Evolutionary conservation across 2,113 vertebrate species (phyloP).

Genomic region (Sciurus niger): DNA sequence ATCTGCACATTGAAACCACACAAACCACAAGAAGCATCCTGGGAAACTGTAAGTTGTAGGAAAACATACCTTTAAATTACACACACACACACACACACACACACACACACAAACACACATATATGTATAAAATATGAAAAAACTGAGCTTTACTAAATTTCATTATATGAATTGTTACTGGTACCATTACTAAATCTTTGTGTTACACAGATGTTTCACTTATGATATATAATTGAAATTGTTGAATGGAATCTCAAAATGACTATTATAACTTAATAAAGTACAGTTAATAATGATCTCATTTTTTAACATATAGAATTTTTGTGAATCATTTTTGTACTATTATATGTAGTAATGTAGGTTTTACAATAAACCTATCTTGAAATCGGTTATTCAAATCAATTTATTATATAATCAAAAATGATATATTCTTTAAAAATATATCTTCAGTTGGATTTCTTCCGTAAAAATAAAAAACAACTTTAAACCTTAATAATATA

Average conservation of each 20-base stretch:
- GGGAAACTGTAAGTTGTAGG: background rate
- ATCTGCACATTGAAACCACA: background rate
- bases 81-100: background rate
- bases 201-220: background rate
- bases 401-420: background rate
- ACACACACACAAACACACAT: background rate
- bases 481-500: background rate
- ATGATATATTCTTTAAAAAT: background rate
- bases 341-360: background rate
- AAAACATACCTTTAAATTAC: background rate
- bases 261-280: background rate
- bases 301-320: background rate
- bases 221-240: background rate
- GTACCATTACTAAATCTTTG: background rate
- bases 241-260: background rate
- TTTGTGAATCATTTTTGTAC: background rate
- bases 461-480: background rate
- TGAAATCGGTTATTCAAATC: background rate
- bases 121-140: background rate
- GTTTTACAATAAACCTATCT: background rate
- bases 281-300: background rate
- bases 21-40: background rate
- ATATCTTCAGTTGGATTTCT: background rate
- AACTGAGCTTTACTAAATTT: background rate
- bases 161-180: background rate